These are phyloP conservation scores for Battus philenor DNA, from an alignment of 1,140 invertebrate species.

Conservation along the genomic window DNA sequence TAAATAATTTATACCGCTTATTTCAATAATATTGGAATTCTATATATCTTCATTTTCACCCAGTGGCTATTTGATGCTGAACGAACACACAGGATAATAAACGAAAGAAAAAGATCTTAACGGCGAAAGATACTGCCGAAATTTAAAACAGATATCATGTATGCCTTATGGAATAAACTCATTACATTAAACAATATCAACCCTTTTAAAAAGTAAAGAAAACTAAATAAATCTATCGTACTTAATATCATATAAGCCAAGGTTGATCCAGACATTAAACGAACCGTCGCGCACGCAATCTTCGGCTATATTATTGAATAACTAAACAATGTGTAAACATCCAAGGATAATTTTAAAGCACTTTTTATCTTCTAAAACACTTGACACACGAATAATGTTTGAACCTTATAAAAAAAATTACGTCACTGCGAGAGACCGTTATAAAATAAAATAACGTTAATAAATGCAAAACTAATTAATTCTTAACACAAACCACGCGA, in stretches of 20 bases:
- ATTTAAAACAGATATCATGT: too few relatives aligned
- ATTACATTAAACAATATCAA: too few relatives aligned
- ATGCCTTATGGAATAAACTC: too few relatives aligned
- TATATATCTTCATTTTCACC: too few relatives aligned
- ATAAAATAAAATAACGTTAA: neutral
- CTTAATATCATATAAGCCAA: constrained; percentile 6
- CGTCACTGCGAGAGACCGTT: neutral
- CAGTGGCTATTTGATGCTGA: too few relatives aligned
- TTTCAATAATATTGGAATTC: too few relatives aligned
- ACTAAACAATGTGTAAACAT: neutral
- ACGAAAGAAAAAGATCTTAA: too few relatives aligned
- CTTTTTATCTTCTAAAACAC: neutral
- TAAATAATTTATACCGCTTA: too few relatives aligned
- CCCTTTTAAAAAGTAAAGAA: neutral
- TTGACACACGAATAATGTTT: neutral
- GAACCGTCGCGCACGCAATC: neutral
- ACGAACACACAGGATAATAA: too few relatives aligned
- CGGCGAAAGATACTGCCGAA: too few relatives aligned
- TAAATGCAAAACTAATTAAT: constrained; percentile 5
- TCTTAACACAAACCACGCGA: constrained; percentile 20
- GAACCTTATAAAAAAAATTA: too few relatives aligned
- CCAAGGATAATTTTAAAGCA: neutral
- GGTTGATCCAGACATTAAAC: constrained; percentile 4
- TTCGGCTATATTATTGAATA: constrained; percentile 1
- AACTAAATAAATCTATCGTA: neutral